Evolutionary conservation across 2,888 invertebrate genomes (phyloP), one percentile per base, ranked within the genome.

Genomic region (Platerodrilus igneus): DNA sequence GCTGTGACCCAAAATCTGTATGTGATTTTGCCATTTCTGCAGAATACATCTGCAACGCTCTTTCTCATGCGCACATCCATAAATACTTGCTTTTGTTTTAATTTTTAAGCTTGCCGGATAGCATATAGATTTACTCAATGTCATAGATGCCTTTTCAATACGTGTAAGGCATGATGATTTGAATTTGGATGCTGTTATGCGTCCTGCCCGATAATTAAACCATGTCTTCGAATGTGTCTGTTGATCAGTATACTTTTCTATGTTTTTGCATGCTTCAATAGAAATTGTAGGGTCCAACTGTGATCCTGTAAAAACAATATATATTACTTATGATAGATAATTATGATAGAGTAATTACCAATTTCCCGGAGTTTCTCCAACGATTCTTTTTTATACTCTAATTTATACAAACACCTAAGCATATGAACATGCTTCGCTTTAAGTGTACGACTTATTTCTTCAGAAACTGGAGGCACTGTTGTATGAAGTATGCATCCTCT

Each of bases 61-160:
- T 4, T 23, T 15, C 17, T 33, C 23, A 33, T 33, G 33, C 10
- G 3, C 10, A 10, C 33, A 33, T 4, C 33, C 33, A 23, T 33
- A 33, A 3, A 22, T 17, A 6, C 22, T 32, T 3, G 33, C 33
- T n/a, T 11, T 16, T 22, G 23, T 15, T 22, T 32, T 32, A 32
- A 32, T 22, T 3, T 13, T 6, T 6, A 8, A 6, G 6, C 14
- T 3, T n/a, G 11, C 11, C 4, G 33, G 33, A 23, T 33, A 33
- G 17, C 33, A 33, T 4, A 33, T 23, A 6, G 22, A 22, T 15
- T 15, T 21, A 14, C 16, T 10, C 18, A 33, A 22, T n/a, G 33
- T 23, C 1, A 33, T n/a, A n/a, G 33, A 33, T 17, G 33, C 23
- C 3, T 33, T 33, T 7, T 23, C 23, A 5, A 33, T 22, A 3